Percentiles rank a stretch among this genome's conserved stretches.
Conservation (phyloP, 2,113 vertebrate genomes). For the Chionomys nivalis region DNA sequence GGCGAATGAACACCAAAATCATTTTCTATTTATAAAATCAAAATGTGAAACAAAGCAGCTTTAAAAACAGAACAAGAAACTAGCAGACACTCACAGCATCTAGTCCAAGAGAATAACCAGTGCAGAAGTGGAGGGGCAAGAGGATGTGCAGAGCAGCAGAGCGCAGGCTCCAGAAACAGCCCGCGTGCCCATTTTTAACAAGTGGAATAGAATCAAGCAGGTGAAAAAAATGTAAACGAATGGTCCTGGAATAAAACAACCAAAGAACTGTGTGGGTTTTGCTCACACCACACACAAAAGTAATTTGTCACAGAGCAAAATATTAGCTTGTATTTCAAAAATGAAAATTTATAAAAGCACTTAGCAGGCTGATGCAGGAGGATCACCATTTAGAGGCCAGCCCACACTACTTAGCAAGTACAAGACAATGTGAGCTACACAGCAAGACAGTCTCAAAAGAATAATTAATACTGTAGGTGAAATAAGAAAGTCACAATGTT, state of each 20-base stretch:
- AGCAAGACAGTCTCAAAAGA: neutral
- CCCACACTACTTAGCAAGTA: neutral
- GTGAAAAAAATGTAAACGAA: neutral
- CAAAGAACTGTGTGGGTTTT: neutral
- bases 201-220: neutral
- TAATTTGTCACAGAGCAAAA: neutral
- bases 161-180: neutral
- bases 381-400: neutral
- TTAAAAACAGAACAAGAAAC: neutral
- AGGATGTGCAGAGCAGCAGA: neutral
- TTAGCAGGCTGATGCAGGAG: neutral
- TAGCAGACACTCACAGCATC: neutral
- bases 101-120: neutral
- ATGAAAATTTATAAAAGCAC: neutral
- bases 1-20: neutral
- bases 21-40: neutral
- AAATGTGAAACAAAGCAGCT: neutral
- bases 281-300: neutral
- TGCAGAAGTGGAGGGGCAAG: neutral
- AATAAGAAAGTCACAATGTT: neutral
- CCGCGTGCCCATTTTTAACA: neutral
- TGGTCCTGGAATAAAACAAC: neutral
- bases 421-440: neutral
- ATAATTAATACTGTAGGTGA: neutral
- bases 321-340: slow-evolving; percentile 25